These are phyloP conservation scores for Hemicordylus capensis DNA, from an alignment of 2,113 vertebrate genomes.

Conservation along the genomic window DNA sequence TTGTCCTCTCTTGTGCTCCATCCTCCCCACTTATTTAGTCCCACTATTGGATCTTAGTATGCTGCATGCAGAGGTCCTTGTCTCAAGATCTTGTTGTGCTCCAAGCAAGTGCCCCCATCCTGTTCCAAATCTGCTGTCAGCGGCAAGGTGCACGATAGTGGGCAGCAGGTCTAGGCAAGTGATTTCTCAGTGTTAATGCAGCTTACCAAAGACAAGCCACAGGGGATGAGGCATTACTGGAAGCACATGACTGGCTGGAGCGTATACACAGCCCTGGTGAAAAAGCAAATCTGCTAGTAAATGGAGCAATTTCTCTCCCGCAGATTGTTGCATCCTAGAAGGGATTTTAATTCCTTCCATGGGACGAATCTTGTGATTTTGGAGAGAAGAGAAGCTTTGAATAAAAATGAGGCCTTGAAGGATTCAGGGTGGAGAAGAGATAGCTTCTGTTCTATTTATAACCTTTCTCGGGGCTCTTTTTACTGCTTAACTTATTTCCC, in stretches of 20 bases:
- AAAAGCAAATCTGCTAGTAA: not conserved
- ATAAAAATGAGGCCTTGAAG: slow-evolving; percentile 7
- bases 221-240: not conserved
- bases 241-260: not conserved
- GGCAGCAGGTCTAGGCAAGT: not conserved
- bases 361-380: not conserved
- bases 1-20: too few species aligned
- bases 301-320: not conserved
- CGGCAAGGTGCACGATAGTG: not conserved
- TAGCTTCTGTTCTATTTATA: not conserved
- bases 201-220: not conserved
- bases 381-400: not conserved
- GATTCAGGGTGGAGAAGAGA: slow-evolving; percentile 11
- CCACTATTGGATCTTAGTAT: not conserved
- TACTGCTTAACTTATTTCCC: accelerated
- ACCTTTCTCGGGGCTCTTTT: not conserved
- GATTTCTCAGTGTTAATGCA: not conserved
- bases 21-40: too few species aligned
- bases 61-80: not conserved
- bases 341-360: not conserved
- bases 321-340: not conserved
- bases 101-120: not conserved
- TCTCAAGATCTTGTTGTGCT: not conserved
- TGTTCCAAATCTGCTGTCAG: not conserved
- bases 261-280: not conserved